These are phyloP conservation scores for Dynastes hyllus DNA, from an alignment of 2,888 invertebrate species.

Conservation along the genomic window DNA sequence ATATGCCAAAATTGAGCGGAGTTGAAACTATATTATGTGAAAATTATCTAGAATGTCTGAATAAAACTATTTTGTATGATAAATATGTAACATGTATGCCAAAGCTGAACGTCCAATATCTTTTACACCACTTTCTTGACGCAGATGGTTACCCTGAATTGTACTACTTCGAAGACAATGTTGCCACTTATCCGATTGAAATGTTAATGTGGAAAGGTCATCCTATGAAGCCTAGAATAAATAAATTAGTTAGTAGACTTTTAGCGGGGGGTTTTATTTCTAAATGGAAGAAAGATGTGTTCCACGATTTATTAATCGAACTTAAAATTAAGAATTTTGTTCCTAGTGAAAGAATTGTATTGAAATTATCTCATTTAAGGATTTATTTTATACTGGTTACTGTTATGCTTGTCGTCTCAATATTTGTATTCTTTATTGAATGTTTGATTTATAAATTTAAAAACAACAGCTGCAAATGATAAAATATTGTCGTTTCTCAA, in stretches of 20 bases:
- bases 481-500: too few species aligned
- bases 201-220: constrained; percentile 66
- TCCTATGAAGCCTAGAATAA: constrained; percentile 61
- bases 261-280: constrained; percentile 62
- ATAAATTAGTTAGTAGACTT: constrained; percentile 61
- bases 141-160: constrained; percentile 58
- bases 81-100: constrained; percentile 62
- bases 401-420: background rate
- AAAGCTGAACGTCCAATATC: constrained; percentile 62
- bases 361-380: constrained; percentile 55
- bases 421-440: constrained; percentile 13
- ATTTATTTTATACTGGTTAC: constrained; percentile 52
- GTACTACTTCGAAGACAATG: constrained; percentile 61
- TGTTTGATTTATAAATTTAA: background rate
- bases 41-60: constrained; percentile 58
- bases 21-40: constrained; percentile 52
- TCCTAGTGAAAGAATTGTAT: constrained; percentile 19
- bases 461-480: background rate
- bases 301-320: constrained; percentile 47
- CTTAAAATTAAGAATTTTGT: constrained; percentile 37
- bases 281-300: constrained; percentile 59
- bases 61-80: constrained; percentile 57
- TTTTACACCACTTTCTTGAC: constrained; percentile 60
- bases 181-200: constrained; percentile 64
- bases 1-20: constrained; percentile 36